phyloP scores from a whole-genome alignment of 2,888 invertebrate species.

The Ochlodes sylvanus region DNA sequence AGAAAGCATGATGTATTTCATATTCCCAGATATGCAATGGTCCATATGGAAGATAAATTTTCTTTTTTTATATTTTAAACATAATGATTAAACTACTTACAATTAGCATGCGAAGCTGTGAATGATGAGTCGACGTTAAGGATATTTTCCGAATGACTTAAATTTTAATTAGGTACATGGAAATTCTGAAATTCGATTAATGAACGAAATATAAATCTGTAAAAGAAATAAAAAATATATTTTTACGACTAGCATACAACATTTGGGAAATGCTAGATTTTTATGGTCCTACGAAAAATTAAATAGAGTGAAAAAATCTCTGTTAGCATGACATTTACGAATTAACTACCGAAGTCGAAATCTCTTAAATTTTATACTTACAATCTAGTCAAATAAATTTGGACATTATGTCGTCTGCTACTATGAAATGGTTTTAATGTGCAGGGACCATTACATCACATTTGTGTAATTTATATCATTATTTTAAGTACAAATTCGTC shows the following conservation, averaged over 20 bases:
- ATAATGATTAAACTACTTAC: no score
- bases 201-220: not conserved
- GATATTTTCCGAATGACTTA: no score
- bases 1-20: not conserved
- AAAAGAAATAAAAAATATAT: not conserved
- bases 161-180: no score
- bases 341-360: not conserved
- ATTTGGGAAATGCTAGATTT: not conserved
- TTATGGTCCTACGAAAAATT: not conserved
- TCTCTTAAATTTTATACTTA: not conserved
- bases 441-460: conserved; percentile 19
- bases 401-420: not conserved
- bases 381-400: conserved; percentile 16
- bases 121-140: no score
- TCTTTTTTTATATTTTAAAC: not conserved
- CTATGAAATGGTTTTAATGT: conserved; percentile 1
- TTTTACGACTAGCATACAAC: not conserved
- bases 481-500: conserved; percentile 1
- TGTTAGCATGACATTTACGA: no score
- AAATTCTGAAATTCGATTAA: no score
- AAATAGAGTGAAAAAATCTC: no score
- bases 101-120: no score
- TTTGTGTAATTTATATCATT: conserved; percentile 11
- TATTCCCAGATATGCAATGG: no score
- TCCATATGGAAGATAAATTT: not conserved